These are phyloP conservation scores for Orthonyx spaldingii DNA, from an alignment of 2,113 vertebrate genomes.

Conservation along the genomic window DNA sequence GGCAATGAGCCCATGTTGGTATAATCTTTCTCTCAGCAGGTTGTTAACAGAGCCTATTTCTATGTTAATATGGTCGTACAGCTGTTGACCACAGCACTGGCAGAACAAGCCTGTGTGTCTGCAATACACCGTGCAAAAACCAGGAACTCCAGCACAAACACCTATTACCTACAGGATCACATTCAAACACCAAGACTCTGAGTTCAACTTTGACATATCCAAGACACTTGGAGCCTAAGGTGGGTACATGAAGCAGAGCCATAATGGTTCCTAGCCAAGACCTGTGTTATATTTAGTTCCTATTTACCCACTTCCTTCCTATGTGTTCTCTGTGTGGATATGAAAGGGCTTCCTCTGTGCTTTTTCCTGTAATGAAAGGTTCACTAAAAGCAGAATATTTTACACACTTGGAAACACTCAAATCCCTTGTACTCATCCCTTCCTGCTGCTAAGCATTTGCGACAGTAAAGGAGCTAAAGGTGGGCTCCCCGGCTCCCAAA, in stretches of 20 bases:
- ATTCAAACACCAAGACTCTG: not conserved
- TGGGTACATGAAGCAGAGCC: not conserved
- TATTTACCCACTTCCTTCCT: not conserved
- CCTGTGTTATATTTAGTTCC: not conserved
- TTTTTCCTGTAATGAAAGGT: not conserved
- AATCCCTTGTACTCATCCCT: not conserved
- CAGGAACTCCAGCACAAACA: not conserved
- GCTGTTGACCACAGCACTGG: not conserved
- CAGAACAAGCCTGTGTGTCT: not conserved
- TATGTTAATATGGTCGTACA: not conserved
- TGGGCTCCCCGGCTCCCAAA: not conserved
- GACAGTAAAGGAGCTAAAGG: not conserved
- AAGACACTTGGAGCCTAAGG: not conserved
- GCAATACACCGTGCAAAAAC: rapidly evolving
- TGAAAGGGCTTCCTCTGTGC: not conserved
- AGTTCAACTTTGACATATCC: not conserved
- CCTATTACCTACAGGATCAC: not conserved
- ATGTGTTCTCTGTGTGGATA: not conserved
- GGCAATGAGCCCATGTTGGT: not conserved
- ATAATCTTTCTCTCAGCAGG: not conserved
- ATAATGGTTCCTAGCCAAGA: not conserved
- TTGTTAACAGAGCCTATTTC: not conserved
- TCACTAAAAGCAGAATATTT: not conserved
- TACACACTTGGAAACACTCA: not conserved
- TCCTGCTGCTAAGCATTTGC: not conserved